A percentile compares a stretch with the other conserved stretches of the same genome.
phyloP scores from a whole-genome alignment of 1,140 invertebrate genomes.

The Andrena cerasifolii region DNA sequence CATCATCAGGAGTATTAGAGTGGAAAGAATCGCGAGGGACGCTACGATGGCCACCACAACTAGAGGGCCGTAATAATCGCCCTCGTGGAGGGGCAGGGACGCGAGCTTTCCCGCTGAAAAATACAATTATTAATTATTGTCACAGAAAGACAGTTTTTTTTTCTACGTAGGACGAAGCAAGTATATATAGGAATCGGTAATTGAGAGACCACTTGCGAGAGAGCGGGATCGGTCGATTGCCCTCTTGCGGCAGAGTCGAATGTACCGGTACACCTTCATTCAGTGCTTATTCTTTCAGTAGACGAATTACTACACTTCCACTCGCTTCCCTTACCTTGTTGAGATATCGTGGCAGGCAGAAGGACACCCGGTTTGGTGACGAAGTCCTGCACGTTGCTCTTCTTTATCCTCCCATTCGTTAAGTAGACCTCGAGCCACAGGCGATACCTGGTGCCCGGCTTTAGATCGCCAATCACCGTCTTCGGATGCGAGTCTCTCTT shows the following conservation, averaged over 20 bases:
- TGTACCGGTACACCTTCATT: too few relatives aligned
- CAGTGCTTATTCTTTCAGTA: too few relatives aligned
- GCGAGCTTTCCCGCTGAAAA: slow-evolving; percentile 85
- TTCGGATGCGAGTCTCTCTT: slow-evolving; percentile 89
- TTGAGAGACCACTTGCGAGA: too few relatives aligned
- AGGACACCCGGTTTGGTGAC: slow-evolving; percentile 90
- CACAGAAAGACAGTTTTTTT: too few relatives aligned
- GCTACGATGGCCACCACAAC: slow-evolving; percentile 94
- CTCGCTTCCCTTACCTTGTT: slow-evolving; percentile 78
- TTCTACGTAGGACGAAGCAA: too few relatives aligned
- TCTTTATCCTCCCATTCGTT: slow-evolving; percentile 94
- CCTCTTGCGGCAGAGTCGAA: too few relatives aligned
- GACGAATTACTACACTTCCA: too few relatives aligned
- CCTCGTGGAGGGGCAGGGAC: slow-evolving; percentile 82
- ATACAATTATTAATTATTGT: slow-evolving; percentile 8
- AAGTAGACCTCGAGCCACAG: slow-evolving; percentile 94
- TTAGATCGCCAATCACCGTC: slow-evolving; percentile 87
- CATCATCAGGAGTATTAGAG: slow-evolving; percentile 90
- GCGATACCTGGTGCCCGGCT: slow-evolving; percentile 91
- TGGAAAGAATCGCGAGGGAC: slow-evolving; percentile 90
- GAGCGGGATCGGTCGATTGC: too few relatives aligned
- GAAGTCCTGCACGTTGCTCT: slow-evolving; percentile 93
- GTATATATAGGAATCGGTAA: too few relatives aligned
- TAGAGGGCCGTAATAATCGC: slow-evolving; percentile 93
- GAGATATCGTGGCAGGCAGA: slow-evolving; percentile 81